Evolutionary conservation across 2,888 invertebrate genomes (phyloP).

Genomic region (Temnothorax rugatulus): DNA sequence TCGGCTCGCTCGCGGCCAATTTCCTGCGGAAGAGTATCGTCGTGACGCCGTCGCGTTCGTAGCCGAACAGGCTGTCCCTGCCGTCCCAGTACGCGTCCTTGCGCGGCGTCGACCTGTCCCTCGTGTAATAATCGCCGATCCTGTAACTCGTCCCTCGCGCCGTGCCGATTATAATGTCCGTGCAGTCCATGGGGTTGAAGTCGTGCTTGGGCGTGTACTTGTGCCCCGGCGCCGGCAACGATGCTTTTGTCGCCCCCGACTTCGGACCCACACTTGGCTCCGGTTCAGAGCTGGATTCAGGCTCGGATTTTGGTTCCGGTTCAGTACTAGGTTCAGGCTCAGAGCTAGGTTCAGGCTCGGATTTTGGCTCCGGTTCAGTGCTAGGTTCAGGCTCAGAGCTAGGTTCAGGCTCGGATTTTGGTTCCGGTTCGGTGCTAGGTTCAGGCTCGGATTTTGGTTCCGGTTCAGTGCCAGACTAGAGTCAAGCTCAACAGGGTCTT

Average conservation of each 20-base stretch:
- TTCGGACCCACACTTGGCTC: constrained; percentile 81
- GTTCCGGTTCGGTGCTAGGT: constrained; percentile 83
- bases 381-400: too few species aligned
- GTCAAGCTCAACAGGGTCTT: too few species aligned
- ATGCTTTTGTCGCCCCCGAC: constrained; percentile 79
- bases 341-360: constrained; percentile 82
- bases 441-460: constrained; percentile 85
- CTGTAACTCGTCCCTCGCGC: constrained; percentile 94
- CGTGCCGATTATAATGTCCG: constrained; percentile 96
- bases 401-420: too few species aligned
- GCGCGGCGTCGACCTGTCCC: constrained; percentile 96
- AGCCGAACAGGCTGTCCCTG: constrained; percentile 94
- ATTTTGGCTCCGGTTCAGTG: constrained; percentile 84
- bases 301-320: constrained; percentile 86
- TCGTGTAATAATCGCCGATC: constrained; percentile 96
- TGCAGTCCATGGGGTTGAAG: constrained; percentile 98
- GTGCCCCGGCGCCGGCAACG: constrained; percentile 71
- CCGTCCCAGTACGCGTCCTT: constrained; percentile 97
- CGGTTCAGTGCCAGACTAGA: constrained; percentile 82
- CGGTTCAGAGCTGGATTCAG: constrained; percentile 82
- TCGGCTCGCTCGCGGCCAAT: constrained; percentile 90
- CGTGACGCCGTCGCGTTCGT: constrained; percentile 95
- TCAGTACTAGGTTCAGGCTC: constrained; percentile 86
- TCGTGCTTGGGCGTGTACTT: constrained; percentile 93
- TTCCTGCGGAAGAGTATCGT: constrained; percentile 96